Percentiles rank a stretch among this genome's conserved stretches.
phyloP scores from a whole-genome alignment of 1,140 invertebrate species.

The Dendroctonus valens region DNA sequence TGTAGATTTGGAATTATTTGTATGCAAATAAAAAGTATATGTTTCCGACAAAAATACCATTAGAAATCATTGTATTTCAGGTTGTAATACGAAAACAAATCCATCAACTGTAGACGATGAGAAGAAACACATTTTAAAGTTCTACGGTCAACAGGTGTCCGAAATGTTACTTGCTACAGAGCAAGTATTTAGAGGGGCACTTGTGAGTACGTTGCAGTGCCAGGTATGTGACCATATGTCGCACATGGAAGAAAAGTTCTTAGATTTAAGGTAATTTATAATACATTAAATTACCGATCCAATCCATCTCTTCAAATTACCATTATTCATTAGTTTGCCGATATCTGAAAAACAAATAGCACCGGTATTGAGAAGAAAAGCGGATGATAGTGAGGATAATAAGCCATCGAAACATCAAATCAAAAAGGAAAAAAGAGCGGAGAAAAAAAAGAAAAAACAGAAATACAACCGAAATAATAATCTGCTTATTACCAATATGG shows the following conservation, averaged over 20 bases:
- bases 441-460: slow-evolving; percentile 56
- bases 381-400: slow-evolving; percentile 54
- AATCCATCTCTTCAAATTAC: slow-evolving; percentile 3
- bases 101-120: slow-evolving; percentile 71
- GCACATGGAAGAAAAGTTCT: slow-evolving; percentile 85
- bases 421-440: slow-evolving; percentile 65
- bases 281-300: not conserved
- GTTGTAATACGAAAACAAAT: slow-evolving; percentile 56
- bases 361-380: slow-evolving; percentile 50
- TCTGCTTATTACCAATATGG: slow-evolving; percentile 3
- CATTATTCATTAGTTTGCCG: slow-evolving; percentile 59
- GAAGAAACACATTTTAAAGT: slow-evolving; percentile 71
- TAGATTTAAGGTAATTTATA: slow-evolving; percentile 73
- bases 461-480: slow-evolving; percentile 35
- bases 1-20: too few species aligned
- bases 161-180: slow-evolving; percentile 80
- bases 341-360: slow-evolving; percentile 73
- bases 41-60: too few species aligned
- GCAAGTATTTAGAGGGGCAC: slow-evolving; percentile 82
- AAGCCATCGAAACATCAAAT: slow-evolving; percentile 66
- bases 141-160: slow-evolving; percentile 78
- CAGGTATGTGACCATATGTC: slow-evolving; percentile 84
- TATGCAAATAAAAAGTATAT: too few species aligned
- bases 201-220: slow-evolving; percentile 88
- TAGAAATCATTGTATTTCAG: slow-evolving; percentile 27